Conservation (phyloP, 2,797 vertebrate species). For the Odontamblyopus lacepedii region DNA sequence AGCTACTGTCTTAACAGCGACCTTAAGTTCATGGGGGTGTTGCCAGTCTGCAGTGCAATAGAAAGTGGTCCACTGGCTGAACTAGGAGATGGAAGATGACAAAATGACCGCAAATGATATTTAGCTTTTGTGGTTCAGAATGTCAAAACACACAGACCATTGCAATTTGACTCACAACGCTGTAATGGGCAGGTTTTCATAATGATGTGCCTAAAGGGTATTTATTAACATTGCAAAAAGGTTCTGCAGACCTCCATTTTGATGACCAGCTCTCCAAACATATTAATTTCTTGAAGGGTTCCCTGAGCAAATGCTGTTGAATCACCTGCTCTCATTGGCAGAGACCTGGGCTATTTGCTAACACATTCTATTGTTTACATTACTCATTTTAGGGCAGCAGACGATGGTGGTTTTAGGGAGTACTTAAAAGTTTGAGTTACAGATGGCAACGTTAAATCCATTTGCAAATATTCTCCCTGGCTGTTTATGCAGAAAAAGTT, state of each 20-base stretch:
- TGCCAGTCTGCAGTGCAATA: not conserved
- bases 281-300: conserved; percentile 28
- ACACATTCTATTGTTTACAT: conserved; percentile 39
- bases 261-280: conserved; percentile 43
- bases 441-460: conserved; percentile 40
- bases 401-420: conserved; percentile 37
- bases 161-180: not conserved
- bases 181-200: not conserved
- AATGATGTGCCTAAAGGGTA: not conserved
- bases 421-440: conserved; percentile 43
- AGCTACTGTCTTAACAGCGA: no score
- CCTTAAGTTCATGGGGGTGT: no score
- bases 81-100: no score
- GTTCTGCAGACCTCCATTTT: conserved; percentile 32
- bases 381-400: conserved; percentile 30
- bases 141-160: not conserved
- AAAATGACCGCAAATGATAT: not conserved
- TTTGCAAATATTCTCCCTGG: conserved; percentile 24
- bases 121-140: not conserved
- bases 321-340: conserved; percentile 29
- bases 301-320: conserved; percentile 30
- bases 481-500: conserved; percentile 8
- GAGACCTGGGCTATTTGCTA: conserved; percentile 29
- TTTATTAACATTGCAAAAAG: not conserved
- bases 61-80: not conserved